A percentile compares a stretch with the other conserved stretches of the same genome.
phyloP scores from a whole-genome alignment of 2,797 vertebrate species.

The Premnoplex brunnescens region DNA sequence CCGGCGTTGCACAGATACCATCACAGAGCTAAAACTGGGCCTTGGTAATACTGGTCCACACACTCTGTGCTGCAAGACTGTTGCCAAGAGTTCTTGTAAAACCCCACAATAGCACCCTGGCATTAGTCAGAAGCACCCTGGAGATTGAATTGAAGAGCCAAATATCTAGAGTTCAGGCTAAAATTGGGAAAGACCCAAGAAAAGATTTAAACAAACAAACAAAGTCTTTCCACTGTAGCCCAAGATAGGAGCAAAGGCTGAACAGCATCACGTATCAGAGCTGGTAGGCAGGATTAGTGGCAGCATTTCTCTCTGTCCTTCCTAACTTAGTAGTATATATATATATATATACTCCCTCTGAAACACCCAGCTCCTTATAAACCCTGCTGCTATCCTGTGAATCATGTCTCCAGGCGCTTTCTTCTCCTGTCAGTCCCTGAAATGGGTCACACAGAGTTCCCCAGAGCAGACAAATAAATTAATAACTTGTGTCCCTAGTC shows the following conservation, averaged over 20 bases:
- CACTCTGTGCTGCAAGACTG: background rate
- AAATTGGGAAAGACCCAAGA: constrained; percentile 39
- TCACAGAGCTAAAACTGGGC: background rate
- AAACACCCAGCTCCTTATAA: constrained; percentile 1
- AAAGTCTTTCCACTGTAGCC: constrained; percentile 23
- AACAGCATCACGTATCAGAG: background rate
- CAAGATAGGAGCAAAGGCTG: constrained; percentile 18
- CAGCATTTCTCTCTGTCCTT: background rate
- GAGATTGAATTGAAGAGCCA: constrained; percentile 17
- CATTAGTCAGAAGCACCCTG: constrained; percentile 46
- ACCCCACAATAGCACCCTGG: constrained; percentile 13
- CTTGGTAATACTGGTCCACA: background rate
- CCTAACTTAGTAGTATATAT: background rate
- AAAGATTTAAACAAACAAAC: constrained; percentile 54
- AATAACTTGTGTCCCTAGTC: background rate
- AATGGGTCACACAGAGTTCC: background rate
- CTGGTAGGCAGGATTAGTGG: background rate
- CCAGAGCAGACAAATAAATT: background rate
- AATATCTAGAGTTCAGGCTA: constrained; percentile 39
- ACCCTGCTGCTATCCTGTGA: background rate
- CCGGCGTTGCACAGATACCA: background rate
- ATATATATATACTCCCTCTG: background rate
- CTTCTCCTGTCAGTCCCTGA: background rate
- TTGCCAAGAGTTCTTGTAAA: constrained; percentile 20
- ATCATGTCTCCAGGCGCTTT: background rate